phyloP scores from a whole-genome alignment of 1,140 invertebrate genomes.

The Phymorhynchus buccinoides region DNA sequence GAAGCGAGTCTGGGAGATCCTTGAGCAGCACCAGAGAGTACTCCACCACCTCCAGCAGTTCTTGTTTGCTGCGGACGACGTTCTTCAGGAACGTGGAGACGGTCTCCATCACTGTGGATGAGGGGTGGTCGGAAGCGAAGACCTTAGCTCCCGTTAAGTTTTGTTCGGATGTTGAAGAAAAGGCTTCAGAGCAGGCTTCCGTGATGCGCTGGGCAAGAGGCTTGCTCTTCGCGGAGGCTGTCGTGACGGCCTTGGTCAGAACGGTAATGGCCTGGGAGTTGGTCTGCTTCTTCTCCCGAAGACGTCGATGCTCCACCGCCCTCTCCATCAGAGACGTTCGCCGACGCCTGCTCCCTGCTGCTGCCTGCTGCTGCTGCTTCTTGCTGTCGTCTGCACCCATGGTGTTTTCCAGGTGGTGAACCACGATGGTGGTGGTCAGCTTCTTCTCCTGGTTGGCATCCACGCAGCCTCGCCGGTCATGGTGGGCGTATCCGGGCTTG shows the following conservation, averaged over 20 bases:
- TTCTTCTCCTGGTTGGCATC: neutral
- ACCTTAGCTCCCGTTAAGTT: neutral
- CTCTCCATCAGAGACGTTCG: conserved; percentile 18
- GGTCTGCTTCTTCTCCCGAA: neutral
- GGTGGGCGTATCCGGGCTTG: conserved; percentile 6
- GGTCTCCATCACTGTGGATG: neutral
- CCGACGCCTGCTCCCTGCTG: neutral
- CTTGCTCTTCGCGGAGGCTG: conserved; percentile 1
- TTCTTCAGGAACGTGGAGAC: conserved; percentile 15
- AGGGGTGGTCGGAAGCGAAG: neutral
- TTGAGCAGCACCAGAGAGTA: conserved; percentile 17
- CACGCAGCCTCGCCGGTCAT: neutral
- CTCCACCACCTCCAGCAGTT: conserved; percentile 25
- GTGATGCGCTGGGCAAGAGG: neutral
- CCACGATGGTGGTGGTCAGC: conserved; percentile 29
- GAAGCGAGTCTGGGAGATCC: conserved; percentile 30
- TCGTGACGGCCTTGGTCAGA: conserved; percentile 24
- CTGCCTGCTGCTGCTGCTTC: neutral
- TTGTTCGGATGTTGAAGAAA: neutral
- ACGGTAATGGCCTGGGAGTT: neutral
- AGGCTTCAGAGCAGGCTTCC: neutral
- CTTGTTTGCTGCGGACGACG: neutral
- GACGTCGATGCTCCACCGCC: conserved; percentile 18
- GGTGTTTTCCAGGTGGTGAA: neutral
- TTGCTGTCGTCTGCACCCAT: neutral